Base-by-base conservation (phyloP, 2,888 invertebrate species). In the Chymomyza fuscimana region DNA sequence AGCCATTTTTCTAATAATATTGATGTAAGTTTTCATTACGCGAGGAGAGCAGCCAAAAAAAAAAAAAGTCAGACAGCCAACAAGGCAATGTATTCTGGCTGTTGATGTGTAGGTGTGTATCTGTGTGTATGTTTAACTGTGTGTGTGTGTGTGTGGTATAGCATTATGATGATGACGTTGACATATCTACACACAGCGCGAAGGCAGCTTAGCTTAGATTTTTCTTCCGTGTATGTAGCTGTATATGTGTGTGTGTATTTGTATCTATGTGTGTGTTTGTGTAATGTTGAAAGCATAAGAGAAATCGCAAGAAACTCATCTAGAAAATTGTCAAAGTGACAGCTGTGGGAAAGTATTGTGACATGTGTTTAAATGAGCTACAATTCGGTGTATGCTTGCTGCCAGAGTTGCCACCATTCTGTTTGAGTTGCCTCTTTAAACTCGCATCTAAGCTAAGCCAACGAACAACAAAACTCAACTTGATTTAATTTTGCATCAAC, bases 281-380 rank as follows among this genome's bases (percentile, higher is more conserved):
- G 10, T 32, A 52, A 52, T 25, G 61, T 16, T 52, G 68, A 25
- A 61, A 69, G 71, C 71, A 51, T 29, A 51, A 65, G 52, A 51
- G 64, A 77, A 86, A 78, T 74, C 87, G 79, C 69, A 80, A 74
- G 86, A 87, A 86, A 88, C 85, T 86, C 89, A 88, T 86, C 89
- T 88, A 87, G 82, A 87, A 87, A 86, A 86, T 86, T 86, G 88
- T 87, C 86, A 87, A 88, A 86, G 85, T 88, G 85, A 86, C 85
- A 86, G 88, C 82, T 86, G 85, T 79, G 86, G 77, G 80, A 85
- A 88, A 88, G 85, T 86, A 85, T 86, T 86, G 85, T 88, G 89
- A 88, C 85, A 86, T 86, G 87, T 86, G 85, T 86, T 87, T 85
- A 87, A 88, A 87, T 86, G 86, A 87, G 86, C 88, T 88, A 82